phyloP scores from a whole-genome alignment of 1,140 invertebrate genomes.

The Matsumurasca onukii region DNA sequence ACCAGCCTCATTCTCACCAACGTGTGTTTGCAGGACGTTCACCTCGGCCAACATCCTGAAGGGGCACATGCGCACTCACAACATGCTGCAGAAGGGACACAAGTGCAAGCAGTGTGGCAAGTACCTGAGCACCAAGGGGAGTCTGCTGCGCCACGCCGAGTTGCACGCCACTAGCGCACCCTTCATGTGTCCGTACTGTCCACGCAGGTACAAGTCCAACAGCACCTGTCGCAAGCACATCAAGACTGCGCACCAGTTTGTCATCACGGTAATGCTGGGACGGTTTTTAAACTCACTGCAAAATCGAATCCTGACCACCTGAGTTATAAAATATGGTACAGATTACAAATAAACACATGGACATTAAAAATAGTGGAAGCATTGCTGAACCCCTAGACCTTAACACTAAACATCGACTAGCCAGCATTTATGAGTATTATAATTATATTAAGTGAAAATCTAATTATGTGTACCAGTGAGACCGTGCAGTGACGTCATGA shows the following conservation, averaged over 20 bases:
- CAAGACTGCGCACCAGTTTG: constrained; percentile 54
- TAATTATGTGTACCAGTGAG: too few species aligned
- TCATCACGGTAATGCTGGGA: neutral
- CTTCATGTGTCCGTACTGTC: constrained; percentile 72
- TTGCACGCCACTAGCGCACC: constrained; percentile 60
- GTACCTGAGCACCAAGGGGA: constrained; percentile 62
- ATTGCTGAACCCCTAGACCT: too few species aligned
- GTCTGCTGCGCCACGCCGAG: constrained; percentile 63
- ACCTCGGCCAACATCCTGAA: constrained; percentile 64
- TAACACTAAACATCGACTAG: too few species aligned
- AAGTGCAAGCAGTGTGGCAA: constrained; percentile 52
- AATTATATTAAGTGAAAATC: too few species aligned
- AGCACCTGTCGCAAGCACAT: constrained; percentile 70
- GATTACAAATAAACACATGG: too few species aligned
- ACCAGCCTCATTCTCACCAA: constrained; percentile 29
- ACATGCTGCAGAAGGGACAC: constrained; percentile 47
- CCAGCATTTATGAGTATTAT: too few species aligned
- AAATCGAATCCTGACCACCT: too few species aligned
- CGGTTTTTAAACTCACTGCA: too few species aligned
- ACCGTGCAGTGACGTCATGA: too few species aligned
- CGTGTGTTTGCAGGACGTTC: constrained; percentile 50
- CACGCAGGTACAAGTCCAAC: constrained; percentile 68
- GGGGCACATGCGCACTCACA: constrained; percentile 60
- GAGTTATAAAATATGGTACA: too few species aligned
- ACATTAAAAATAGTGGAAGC: too few species aligned